Percentiles rank a stretch among this genome's conserved stretches.
Conservation (phyloP, 2,113 vertebrate species). For the Lynx canadensis region DNA sequence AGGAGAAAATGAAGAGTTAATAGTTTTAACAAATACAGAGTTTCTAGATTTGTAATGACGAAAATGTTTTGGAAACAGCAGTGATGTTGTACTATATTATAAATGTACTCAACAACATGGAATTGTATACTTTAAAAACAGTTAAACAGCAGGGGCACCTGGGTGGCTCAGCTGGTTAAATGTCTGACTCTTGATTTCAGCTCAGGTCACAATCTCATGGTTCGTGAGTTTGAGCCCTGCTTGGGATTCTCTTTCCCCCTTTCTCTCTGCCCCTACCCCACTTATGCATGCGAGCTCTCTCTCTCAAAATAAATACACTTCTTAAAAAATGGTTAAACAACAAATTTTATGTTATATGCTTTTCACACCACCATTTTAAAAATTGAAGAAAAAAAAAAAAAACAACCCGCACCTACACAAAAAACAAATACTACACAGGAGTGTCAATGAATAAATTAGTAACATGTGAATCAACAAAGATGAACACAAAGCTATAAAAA, state of each 20-base stretch:
- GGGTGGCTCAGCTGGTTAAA: too few relatives aligned
- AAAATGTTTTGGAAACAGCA: background rate
- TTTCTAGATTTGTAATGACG: background rate
- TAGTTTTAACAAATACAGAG: background rate
- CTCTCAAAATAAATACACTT: too few relatives aligned
- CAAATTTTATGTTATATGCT: background rate
- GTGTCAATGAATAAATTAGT: background rate
- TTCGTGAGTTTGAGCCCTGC: too few relatives aligned
- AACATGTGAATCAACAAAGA: background rate
- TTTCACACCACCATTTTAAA: background rate
- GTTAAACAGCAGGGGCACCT: background rate
- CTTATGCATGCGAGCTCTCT: too few relatives aligned
- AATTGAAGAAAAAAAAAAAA: background rate
- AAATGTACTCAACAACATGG: background rate
- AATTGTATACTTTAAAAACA: background rate
- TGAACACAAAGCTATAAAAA: background rate
- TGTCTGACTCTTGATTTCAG: too few relatives aligned
- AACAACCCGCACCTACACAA: background rate
- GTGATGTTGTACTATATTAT: background rate
- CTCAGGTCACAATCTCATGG: too few relatives aligned
- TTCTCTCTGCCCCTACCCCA: too few relatives aligned
- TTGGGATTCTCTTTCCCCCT: too few relatives aligned
- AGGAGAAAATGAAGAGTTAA: background rate
- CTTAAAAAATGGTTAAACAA: background rate
- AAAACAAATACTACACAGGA: background rate